Evolutionary conservation across 2,797 vertebrate genomes (phyloP).

Genomic region (Cuniculus paca): DNA sequence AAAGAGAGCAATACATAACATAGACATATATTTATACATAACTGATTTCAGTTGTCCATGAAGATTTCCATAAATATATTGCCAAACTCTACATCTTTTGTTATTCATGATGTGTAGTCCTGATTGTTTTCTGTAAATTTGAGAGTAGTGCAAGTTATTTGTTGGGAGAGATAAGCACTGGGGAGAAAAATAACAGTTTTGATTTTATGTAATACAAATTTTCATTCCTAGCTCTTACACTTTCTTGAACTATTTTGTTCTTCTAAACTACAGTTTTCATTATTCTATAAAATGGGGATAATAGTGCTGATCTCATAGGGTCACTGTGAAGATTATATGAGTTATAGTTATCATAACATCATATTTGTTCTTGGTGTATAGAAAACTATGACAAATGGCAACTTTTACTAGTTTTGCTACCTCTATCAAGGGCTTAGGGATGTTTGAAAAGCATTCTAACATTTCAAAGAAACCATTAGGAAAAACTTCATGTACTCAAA

Average conservation of each 20-base stretch:
- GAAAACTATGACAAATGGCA: not conserved
- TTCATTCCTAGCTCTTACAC: not conserved
- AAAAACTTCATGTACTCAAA: not conserved
- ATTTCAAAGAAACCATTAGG: conserved; percentile 1
- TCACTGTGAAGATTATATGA: not conserved
- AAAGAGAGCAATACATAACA: not conserved
- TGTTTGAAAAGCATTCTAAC: not conserved
- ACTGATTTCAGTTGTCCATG: not conserved
- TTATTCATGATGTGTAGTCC: not conserved
- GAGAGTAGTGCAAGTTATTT: not conserved
- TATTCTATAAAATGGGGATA: not conserved
- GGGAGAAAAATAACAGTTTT: not conserved
- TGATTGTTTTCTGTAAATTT: not conserved
- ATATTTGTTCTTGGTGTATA: not conserved
- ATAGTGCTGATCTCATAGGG: not conserved
- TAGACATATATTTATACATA: not conserved
- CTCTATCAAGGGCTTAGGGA: not conserved
- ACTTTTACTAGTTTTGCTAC: not conserved
- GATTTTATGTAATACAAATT: not conserved
- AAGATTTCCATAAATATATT: not conserved
- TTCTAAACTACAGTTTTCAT: not conserved
- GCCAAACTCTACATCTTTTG: not conserved
- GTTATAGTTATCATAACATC: not conserved
- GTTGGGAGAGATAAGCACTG: not conserved
- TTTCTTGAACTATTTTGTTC: not conserved